Base-by-base conservation (phyloP, 2,888 invertebrate species). In the Mechanitis messenoides region DNA sequence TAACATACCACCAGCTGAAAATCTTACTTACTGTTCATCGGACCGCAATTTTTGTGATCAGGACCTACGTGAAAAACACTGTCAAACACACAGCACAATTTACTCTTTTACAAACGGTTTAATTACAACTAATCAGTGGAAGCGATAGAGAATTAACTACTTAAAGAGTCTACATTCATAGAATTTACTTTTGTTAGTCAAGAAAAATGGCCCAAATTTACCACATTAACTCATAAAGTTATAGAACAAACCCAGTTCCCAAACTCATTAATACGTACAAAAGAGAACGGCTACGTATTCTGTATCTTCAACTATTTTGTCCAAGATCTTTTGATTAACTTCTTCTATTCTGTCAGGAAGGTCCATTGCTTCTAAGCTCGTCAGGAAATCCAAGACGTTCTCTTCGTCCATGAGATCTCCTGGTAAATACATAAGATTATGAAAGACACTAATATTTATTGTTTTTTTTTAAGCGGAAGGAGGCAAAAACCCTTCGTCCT, bases 381-480 rank as follows among this genome's bases (percentile, higher is more conserved):
- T 97, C 76, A 97, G 91, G 91, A 97, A 97, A 91, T 97, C 97
- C 83, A 97, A 91, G 72, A 97, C 97, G 83, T 93, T 95, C 84
- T 97, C 97, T 87, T 97, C 97, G 90, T 97, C 96, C 96, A 96
- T 97, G 84, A 97, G 92, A 92, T 97, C 97, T 91, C 97, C 95
- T 95, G 81, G 75, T 67, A 53, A 57, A 62, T 12, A 33, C 58
- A 60, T 63, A 42, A 11, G 9, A 9, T 9, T 9, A 42, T 6
- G 47, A 47, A 33, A 46, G 56, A 47, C 55, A 61, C 57, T 58
- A 12, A 46, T 50, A 4, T 46, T 20, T 20, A 11, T n/a, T n/a
- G 12, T n/a, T 11, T n/a, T 46, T 46, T n/a, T 35, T 5, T 35
- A 5, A 12, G 12, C 5, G 2, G 3, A 35, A 35, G 35, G 35